A percentile compares a stretch with the other conserved stretches of the same genome.
These are phyloP conservation scores for Drosophila simulans DNA, from an alignment of 1,140 invertebrate species.

Conservation along the genomic window DNA sequence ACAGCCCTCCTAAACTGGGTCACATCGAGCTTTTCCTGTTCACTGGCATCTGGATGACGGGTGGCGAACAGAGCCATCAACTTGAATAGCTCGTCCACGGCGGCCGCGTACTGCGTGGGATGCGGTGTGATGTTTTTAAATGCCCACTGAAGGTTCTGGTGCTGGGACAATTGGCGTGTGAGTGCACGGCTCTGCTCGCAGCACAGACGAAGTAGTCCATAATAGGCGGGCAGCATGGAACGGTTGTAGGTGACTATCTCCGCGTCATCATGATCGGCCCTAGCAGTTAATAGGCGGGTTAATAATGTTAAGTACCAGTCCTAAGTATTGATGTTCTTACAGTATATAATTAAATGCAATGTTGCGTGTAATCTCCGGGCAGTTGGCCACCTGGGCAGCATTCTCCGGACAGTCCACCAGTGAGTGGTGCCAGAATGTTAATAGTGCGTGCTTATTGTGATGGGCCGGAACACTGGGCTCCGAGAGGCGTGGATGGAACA, in stretches of 20 bases:
- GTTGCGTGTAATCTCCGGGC: constrained; percentile 91
- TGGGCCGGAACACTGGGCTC: constrained; percentile 97
- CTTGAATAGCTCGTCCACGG: constrained; percentile 96
- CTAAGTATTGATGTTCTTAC: constrained; percentile 86
- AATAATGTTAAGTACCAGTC: background rate
- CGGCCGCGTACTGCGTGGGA: constrained; percentile 95
- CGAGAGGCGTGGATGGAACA: constrained; percentile 97
- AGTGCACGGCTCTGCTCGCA: constrained; percentile 94
- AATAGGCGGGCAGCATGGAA: constrained; percentile 97
- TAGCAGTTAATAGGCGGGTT: constrained; percentile 68
- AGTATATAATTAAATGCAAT: constrained; percentile 98
- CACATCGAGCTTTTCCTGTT: constrained; percentile 92
- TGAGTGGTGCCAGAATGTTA: constrained; percentile 97
- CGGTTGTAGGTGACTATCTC: constrained; percentile 97
- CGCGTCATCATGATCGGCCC: constrained; percentile 97
- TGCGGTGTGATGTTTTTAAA: constrained; percentile 98
- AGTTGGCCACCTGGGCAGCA: constrained; percentile 92
- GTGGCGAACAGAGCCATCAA: constrained; percentile 93
- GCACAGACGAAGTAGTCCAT: constrained; percentile 94
- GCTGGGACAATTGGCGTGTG: constrained; percentile 93
- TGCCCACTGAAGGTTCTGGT: constrained; percentile 98
- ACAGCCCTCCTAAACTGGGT: constrained; percentile 92
- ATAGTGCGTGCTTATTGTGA: constrained; percentile 96
- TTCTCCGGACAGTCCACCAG: constrained; percentile 97
- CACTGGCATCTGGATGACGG: constrained; percentile 90